Percentiles rank a stretch among this genome's conserved stretches.
phyloP scores from a whole-genome alignment of 2,113 vertebrate species.

The Pteropus alecto region DNA sequence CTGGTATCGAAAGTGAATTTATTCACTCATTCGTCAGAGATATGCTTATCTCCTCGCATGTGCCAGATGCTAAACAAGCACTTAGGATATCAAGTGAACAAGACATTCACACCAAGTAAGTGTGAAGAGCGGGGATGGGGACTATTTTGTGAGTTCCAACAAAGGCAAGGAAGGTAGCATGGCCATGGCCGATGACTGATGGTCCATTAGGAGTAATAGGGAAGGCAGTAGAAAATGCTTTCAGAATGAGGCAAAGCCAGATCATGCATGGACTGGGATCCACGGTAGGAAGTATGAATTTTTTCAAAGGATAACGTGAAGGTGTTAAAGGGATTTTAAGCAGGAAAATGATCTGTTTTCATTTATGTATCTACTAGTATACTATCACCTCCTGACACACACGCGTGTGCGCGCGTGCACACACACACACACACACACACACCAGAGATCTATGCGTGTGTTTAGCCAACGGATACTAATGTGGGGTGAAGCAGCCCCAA shows the following conservation, averaged over 20 bases:
- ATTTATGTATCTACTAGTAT: not conserved
- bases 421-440: too few relatives aligned
- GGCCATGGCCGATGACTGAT: fast-evolving
- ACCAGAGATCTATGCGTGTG: not conserved
- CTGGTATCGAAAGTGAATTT: not conserved
- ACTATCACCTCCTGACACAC: not conserved
- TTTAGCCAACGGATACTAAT: not conserved
- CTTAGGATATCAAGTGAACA: not conserved
- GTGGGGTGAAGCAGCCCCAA: not conserved
- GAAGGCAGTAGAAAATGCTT: fast-evolving
- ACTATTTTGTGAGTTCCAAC: not conserved
- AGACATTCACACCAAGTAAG: not conserved
- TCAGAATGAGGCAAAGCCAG: fast-evolving
- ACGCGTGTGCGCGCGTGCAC: fast-evolving
- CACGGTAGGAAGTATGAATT: not conserved
- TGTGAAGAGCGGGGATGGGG: not conserved
- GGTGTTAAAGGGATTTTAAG: not conserved
- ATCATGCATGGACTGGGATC: fast-evolving
- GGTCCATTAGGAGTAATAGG: not conserved
- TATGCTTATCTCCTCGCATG: not conserved
- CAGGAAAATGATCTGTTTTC: not conserved
- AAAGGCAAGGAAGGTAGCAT: not conserved
- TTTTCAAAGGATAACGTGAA: not conserved
- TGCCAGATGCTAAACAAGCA: not conserved
- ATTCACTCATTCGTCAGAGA: not conserved